A percentile compares a stretch with the other conserved stretches of the same genome.
Evolutionary conservation across 1,140 invertebrate species (phyloP).

Genomic region (Pteromalus puparum): DNA sequence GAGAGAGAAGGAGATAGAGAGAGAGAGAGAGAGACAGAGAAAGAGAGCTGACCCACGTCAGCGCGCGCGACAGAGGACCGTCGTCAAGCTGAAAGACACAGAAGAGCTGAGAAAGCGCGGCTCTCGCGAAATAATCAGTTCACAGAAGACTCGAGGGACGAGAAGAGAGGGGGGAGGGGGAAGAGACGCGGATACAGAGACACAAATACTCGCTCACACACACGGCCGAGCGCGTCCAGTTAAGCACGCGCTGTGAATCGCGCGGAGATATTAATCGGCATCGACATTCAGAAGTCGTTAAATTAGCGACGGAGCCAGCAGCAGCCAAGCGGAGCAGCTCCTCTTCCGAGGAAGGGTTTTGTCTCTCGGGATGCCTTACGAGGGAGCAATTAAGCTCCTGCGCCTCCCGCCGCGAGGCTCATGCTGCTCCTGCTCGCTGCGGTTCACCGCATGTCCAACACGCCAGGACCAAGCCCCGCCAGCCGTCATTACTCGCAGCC

Average conservation of each 20-base stretch:
- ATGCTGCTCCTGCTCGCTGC: slow-evolving; percentile 58
- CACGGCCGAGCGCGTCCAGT: background rate
- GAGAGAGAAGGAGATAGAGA: background rate
- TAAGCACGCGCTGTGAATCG: slow-evolving; percentile 11
- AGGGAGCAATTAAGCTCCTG: slow-evolving; percentile 52
- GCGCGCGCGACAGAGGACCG: slow-evolving; percentile 26
- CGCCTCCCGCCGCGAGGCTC: slow-evolving; percentile 52
- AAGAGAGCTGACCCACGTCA: slow-evolving; percentile 42
- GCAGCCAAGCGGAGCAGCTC: background rate
- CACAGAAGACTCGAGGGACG: slow-evolving; percentile 42
- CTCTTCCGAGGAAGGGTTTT: slow-evolving; percentile 31
- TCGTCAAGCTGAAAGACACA: slow-evolving; percentile 43
- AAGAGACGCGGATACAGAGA: no score
- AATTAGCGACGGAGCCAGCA: slow-evolving; percentile 44
- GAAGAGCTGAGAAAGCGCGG: slow-evolving; percentile 10
- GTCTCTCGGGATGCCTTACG: slow-evolving; percentile 49
- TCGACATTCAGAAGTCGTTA: slow-evolving; percentile 55
- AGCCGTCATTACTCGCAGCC: slow-evolving; percentile 63
- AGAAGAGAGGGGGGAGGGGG: background rate
- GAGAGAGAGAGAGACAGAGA: background rate
- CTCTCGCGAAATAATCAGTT: slow-evolving; percentile 50
- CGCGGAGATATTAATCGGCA: slow-evolving; percentile 50
- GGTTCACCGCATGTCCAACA: slow-evolving; percentile 70
- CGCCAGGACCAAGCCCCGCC: slow-evolving; percentile 59
- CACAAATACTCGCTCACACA: background rate